Evolutionary conservation across 2,888 invertebrate species (phyloP), one percentile per base, ranked within the genome.

Genomic region (Habrosyne pyritoides): DNA sequence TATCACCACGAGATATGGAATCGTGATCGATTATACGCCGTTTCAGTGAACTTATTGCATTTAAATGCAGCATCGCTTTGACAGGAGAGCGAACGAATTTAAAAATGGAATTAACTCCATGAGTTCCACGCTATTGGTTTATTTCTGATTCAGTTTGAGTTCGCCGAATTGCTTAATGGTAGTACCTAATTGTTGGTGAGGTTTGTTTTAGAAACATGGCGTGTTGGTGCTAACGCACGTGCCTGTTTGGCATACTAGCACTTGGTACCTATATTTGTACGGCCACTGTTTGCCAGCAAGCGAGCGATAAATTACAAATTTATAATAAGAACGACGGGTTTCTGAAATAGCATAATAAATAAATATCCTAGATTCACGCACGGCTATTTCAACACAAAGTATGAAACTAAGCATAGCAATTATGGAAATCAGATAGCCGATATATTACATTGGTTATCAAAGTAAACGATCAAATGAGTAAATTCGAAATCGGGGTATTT

Each of bases 131-230:
- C 59, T 53, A 24, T 10, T 56, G 60, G 61, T 70, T 71, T 75
- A 77, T 75, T 76, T 71, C 66, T 66, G 74, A 69, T 64, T 69
- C 64, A 71, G 70, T 72, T 70, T 69, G 63, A 66, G 65, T 82
- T 77, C 74, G 64, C 63, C 72, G 79, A 77, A 79, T 69, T 62
- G 73, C 71, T 73, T 53, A 70, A 73, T n/a, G n/a, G 66, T 71
- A 71, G 73, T 73, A n/a, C n/a, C n/a, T n/a, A 72, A 70, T 74
- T 66, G 74, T 78, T 78, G 75, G 80, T 80, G 75, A 72, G 75
- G 73, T 78, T 84, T 88, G 87, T 89, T 88, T 88, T 83, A 86
- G 86, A 87, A 89, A 89, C 86, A 88, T 77, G 73, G 80, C 67
- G 69, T 77, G 83, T 79, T 81, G 75, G 73, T 81, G 69, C 74